Percentiles rank a stretch among this genome's conserved stretches.
These are phyloP conservation scores for Catocala nupta DNA, from an alignment of 2,888 invertebrate species.

Conservation along the genomic window DNA sequence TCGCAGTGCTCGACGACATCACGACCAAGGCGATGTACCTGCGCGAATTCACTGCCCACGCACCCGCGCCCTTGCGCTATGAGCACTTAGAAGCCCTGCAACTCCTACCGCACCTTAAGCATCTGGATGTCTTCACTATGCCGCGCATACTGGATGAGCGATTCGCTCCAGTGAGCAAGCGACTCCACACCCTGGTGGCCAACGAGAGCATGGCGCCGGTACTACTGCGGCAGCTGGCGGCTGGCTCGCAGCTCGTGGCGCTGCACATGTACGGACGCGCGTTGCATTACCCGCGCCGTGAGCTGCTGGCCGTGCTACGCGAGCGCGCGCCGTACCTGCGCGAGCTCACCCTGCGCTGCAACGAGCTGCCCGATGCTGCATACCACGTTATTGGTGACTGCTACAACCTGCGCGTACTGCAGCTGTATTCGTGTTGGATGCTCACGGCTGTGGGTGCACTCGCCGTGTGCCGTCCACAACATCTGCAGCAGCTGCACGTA, in stretches of 20 bases:
- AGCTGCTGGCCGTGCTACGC: conserved; percentile 43
- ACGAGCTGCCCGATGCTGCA: conserved; percentile 46
- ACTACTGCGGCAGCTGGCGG: conserved; percentile 37
- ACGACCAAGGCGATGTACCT: neutral
- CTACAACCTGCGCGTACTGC: conserved; percentile 44
- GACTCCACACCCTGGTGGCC: conserved; percentile 48
- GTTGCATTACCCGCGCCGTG: conserved; percentile 43
- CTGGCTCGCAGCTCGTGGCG: conserved; percentile 26
- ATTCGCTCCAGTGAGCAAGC: conserved; percentile 18
- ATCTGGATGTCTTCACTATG: conserved; percentile 50
- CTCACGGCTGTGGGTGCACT: conserved; percentile 47
- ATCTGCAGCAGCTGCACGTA: conserved; percentile 49
- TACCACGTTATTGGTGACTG: conserved; percentile 52
- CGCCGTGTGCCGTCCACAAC: conserved; percentile 5
- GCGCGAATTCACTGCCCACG: conserved; percentile 18
- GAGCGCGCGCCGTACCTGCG: conserved; percentile 39
- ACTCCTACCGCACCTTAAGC: conserved; percentile 37
- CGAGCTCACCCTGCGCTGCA: conserved; percentile 59
- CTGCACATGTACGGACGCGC: conserved; percentile 62
- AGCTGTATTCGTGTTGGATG: conserved; percentile 59
- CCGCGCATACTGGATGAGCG: conserved; percentile 17
- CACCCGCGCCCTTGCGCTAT: conserved; percentile 11
- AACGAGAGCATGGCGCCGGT: conserved; percentile 47
- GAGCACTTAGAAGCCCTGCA: conserved; percentile 28
- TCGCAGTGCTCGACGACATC: conserved; percentile 17